Conservation (phyloP, 2,888 invertebrate species). For the Drosophila seclusa region DNA sequence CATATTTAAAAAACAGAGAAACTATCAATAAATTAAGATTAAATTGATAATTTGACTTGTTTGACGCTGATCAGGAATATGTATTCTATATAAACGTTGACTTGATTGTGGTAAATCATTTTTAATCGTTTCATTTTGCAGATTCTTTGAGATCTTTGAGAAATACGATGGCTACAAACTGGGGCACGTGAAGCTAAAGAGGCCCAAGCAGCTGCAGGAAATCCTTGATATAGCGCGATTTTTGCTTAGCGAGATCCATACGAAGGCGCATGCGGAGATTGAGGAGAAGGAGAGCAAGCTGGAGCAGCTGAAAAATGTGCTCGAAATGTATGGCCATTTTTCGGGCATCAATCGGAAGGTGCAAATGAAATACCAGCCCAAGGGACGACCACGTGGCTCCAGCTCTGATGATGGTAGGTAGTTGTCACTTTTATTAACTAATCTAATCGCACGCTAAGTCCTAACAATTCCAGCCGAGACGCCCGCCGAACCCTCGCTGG, state of each 20-base stretch:
- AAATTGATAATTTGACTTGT: background rate
- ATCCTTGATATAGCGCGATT: conserved; percentile 98
- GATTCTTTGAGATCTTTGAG: conserved; percentile 99
- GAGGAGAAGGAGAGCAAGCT: conserved; percentile 98
- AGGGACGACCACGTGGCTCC: conserved; percentile 95
- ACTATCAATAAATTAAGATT: background rate
- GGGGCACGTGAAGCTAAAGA: conserved; percentile 98
- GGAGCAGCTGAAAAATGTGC: conserved; percentile 98
- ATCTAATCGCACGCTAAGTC: conserved; percentile 55
- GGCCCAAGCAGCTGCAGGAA: conserved; percentile 98
- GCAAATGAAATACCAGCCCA: conserved; percentile 99
- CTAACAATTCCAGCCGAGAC: conserved; percentile 87
- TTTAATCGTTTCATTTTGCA: conserved; percentile 78
- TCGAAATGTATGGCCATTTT: conserved; percentile 99
- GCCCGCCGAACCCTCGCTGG: conserved; percentile 96
- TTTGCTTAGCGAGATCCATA: conserved; percentile 94
- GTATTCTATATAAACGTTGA: background rate
- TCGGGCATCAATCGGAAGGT: conserved; percentile 99
- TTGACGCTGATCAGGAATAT: background rate
- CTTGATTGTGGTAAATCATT: background rate
- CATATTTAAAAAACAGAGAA: background rate
- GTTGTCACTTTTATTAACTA: conserved; percentile 11
- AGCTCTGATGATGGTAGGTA: conserved; percentile 95
- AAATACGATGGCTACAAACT: conserved; percentile 98
- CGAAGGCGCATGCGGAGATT: conserved; percentile 94